A percentile compares a stretch with the other conserved stretches of the same genome.
These are phyloP conservation scores for Chlorodrepanis virens DNA, from an alignment of 2,113 vertebrate species.

Conservation along the genomic window DNA sequence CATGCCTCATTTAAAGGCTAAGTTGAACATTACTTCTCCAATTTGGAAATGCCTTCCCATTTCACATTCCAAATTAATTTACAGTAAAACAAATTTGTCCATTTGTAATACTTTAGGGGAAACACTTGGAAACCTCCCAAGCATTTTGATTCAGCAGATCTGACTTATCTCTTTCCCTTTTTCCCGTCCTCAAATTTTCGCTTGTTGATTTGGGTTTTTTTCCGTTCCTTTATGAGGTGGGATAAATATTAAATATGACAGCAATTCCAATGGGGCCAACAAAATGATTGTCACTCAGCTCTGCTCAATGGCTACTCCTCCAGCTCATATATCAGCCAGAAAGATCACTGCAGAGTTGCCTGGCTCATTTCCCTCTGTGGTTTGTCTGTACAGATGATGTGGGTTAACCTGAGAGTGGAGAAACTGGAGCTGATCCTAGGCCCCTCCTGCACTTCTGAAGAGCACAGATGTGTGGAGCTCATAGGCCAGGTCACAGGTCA, in stretches of 20 bases:
- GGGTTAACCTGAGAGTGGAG: not conserved
- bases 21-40: not conserved
- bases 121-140: conserved; percentile 9
- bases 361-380: not conserved
- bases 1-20: not conserved
- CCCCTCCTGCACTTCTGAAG: not conserved
- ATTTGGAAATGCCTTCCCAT: not conserved
- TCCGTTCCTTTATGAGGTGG: not conserved
- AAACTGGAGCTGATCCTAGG: not conserved
- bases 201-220: not conserved
- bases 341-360: not conserved
- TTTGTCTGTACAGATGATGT: not conserved
- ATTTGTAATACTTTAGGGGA: not conserved
- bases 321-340: not conserved
- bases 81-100: not conserved
- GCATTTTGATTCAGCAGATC: not conserved
- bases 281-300: not conserved
- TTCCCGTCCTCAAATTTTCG: not conserved
- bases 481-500: not conserved
- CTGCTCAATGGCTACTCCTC: not conserved
- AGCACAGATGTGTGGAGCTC: not conserved
- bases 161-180: not conserved
- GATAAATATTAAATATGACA: conserved; percentile 10
- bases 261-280: not conserved
- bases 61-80: conserved; percentile 6